Evolutionary conservation across 2,797 vertebrate species (phyloP).

Genomic region (Diglossa cyanea): DNA sequence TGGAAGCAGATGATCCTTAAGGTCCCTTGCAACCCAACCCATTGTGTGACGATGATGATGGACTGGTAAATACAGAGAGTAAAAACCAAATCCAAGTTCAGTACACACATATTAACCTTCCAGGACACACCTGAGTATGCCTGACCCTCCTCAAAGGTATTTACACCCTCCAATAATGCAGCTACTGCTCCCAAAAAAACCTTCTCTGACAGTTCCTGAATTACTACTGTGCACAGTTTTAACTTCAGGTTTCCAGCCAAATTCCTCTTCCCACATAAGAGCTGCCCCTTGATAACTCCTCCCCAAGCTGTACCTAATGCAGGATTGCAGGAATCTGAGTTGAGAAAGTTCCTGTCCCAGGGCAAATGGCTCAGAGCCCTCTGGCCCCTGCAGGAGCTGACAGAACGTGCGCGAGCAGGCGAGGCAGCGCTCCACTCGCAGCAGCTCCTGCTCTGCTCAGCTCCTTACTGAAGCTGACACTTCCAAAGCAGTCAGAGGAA

Average conservation of each 20-base stretch:
- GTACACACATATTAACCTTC: background rate
- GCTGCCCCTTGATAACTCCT: background rate
- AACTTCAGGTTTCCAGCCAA: background rate
- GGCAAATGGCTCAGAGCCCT: background rate
- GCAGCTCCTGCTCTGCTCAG: background rate
- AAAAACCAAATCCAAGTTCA: background rate
- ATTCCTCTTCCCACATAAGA: background rate
- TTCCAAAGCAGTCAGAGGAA: conserved; percentile 4
- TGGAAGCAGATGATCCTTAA: background rate
- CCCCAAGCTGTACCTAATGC: background rate
- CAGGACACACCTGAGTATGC: background rate
- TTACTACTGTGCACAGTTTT: background rate
- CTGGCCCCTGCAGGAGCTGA: background rate
- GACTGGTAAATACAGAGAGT: background rate
- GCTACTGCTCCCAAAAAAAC: background rate
- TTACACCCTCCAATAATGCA: background rate
- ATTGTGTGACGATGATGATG: background rate
- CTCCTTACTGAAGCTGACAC: background rate
- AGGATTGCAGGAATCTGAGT: background rate
- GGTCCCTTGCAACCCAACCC: background rate
- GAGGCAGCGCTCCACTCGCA: background rate
- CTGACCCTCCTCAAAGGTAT: background rate
- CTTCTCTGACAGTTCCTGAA: background rate
- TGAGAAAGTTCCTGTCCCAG: background rate
- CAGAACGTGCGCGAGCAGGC: rapidly evolving